These are phyloP conservation scores for Belonocnema kinseyi DNA, from an alignment of 1,140 invertebrate genomes.

Conservation along the genomic window DNA sequence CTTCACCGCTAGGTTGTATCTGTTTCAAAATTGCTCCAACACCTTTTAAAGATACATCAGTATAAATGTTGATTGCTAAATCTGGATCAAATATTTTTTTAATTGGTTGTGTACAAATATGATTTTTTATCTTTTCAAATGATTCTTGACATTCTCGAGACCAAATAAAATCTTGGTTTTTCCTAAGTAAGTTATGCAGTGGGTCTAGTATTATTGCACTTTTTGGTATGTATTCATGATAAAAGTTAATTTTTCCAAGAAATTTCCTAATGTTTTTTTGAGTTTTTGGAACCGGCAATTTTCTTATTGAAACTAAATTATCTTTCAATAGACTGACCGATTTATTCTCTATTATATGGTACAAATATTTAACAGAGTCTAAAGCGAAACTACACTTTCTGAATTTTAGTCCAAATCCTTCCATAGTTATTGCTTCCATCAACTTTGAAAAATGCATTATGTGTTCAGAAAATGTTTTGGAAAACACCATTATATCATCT, in stretches of 20 bases:
- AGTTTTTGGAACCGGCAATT: conserved; percentile 28
- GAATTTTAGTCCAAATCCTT: conserved; percentile 36
- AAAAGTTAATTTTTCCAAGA: conserved; percentile 35
- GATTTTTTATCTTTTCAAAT: conserved; percentile 43
- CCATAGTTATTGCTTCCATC: conserved; percentile 21
- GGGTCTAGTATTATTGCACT: conserved; percentile 37
- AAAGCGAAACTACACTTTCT: conserved; percentile 36
- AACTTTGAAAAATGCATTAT: conserved; percentile 39
- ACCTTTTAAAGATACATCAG: conserved; percentile 46
- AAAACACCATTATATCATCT: conserved; percentile 64
- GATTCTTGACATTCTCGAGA: conserved; percentile 39
- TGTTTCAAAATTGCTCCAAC: conserved; percentile 50
- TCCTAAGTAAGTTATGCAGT: conserved; percentile 44
- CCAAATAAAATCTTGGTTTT: conserved; percentile 43
- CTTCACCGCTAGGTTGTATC: conserved; percentile 22
- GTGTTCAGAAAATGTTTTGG: conserved; percentile 59
- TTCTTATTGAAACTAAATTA: conserved; percentile 51
- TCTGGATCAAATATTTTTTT: conserved; percentile 46
- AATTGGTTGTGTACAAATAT: conserved; percentile 40
- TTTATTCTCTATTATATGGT: conserved; percentile 34
- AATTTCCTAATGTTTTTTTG: conserved; percentile 32
- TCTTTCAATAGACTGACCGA: conserved; percentile 38
- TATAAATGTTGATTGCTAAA: conserved; percentile 46
- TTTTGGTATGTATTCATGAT: conserved; percentile 41
- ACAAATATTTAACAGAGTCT: conserved; percentile 33